Conservation (phyloP, 2,113 vertebrate species). For the Macquaria australasica region DNA sequence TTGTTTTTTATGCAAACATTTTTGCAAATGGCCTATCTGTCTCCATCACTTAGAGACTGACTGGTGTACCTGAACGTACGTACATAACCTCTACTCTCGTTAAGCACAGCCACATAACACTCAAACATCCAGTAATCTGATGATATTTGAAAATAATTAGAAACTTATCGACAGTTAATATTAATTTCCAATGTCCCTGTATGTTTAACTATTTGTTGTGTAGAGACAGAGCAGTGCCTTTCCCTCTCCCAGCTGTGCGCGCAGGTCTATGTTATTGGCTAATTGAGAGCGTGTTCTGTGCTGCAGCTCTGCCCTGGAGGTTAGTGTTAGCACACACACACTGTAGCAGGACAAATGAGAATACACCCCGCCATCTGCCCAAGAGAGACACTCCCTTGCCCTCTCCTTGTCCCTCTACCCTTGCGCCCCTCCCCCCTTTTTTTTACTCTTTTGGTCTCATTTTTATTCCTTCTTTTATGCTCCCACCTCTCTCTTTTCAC, state of each 20-base stretch:
- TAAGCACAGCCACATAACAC: background rate
- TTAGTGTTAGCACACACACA: constrained; percentile 78
- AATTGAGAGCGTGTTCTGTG: constrained; percentile 80
- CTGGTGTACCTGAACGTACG: background rate
- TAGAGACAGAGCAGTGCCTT: constrained; percentile 32
- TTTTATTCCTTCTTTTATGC: constrained; percentile 49
- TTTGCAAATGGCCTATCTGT: background rate
- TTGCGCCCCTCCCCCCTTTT: constrained; percentile 41
- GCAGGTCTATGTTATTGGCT: constrained; percentile 73
- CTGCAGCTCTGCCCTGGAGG: constrained; percentile 79
- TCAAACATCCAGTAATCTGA: background rate
- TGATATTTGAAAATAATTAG: background rate
- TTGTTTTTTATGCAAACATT: background rate
- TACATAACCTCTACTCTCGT: background rate
- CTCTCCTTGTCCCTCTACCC: constrained; percentile 78
- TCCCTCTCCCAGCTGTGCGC: constrained; percentile 53
- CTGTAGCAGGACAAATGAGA: constrained; percentile 83
- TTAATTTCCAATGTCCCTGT: constrained; percentile 24
- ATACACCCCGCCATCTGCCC: constrained; percentile 82
- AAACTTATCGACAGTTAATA: background rate
- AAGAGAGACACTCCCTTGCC: constrained; percentile 75
- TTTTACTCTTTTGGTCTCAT: constrained; percentile 53
- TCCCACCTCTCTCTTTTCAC: constrained; percentile 4
- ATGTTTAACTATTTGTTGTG: constrained; percentile 55
- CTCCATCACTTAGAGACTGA: constrained; percentile 3